These are phyloP conservation scores for Chironex yamaguchii DNA, from an alignment of 30 jellyfish, hydroid and myxozoan species.

Conservation along the genomic window DNA sequence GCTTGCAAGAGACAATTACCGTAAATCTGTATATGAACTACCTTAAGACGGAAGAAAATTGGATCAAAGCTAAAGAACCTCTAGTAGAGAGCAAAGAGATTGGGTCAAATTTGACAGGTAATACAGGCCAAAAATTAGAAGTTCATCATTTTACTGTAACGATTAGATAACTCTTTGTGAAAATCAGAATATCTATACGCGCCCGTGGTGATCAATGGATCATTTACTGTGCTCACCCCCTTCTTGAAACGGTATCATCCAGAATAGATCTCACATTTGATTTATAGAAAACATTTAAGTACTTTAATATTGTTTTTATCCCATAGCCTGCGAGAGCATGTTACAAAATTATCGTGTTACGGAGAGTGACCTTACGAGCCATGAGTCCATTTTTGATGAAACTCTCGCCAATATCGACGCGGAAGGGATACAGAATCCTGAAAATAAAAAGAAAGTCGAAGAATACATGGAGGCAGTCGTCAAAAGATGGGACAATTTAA, in stretches of 20 bases:
- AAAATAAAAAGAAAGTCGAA: too few relatives aligned
- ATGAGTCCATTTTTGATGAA: not conserved
- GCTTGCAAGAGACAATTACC: not conserved
- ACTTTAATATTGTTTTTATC: not conserved
- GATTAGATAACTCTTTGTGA: too few relatives aligned
- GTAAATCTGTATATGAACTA: not conserved
- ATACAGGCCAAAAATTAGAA: not conserved
- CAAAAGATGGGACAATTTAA: not conserved
- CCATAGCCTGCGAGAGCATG: not conserved
- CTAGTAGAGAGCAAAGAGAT: slow-evolving; percentile 20
- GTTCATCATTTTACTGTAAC: too few relatives aligned
- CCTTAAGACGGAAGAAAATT: slow-evolving; percentile 17
- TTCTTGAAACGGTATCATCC: too few relatives aligned
- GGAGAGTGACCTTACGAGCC: not conserved
- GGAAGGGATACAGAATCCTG: not conserved
- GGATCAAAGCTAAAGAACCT: slow-evolving; percentile 38
- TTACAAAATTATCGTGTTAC: not conserved
- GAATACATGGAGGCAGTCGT: not conserved
- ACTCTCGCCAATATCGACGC: not conserved
- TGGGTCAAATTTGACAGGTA: slow-evolving; percentile 66
- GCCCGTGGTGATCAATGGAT: too few relatives aligned
- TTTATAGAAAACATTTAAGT: too few relatives aligned
- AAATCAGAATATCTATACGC: too few relatives aligned
- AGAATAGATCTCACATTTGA: too few relatives aligned
- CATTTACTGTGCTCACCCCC: too few relatives aligned